Evolutionary conservation across 2,888 invertebrate genomes (phyloP), one percentile per base, ranked within the genome.

Genomic region (Achlya flavicornis): DNA sequence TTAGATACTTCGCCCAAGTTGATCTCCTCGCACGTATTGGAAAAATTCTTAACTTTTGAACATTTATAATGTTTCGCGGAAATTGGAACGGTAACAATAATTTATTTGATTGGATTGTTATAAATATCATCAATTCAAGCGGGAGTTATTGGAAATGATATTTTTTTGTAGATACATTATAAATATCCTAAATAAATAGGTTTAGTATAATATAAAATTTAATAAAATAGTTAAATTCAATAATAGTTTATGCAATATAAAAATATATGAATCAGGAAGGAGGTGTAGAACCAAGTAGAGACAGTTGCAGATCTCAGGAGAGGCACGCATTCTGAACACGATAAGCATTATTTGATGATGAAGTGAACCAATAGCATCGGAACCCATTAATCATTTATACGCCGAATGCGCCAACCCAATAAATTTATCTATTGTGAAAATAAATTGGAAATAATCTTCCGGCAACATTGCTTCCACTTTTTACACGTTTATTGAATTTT

Each of bases 401-500:
- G 19, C 53, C 53, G 53, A 53, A 53, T 53, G 53, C 16, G 53
- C 68, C 64, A 70, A 72, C 65, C 63, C 69, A 66, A 68, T 68
- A 69, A n/a, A 61, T 63, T 66, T 64, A 63, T 63, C 68, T 69
- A 68, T 76, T 59, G 58, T 59, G 35, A 59, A 79, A 75, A 80
- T 75, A 80, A 81, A 80, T 78, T 78, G 74, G 71, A 75, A 75
- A 76, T 74, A 78, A 74, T 73, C 78, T 74, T 70, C 72, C 71
- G 71, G 72, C 73, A 71, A 68, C 66, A 74, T 66, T 74, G 72
- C 76, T 77, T 78, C 81, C 78, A 81, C 78, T 83, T 81, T 77
- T 79, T 76, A 78, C 75, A 78, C 74, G 76, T 78, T 84, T 81
- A 86, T 85, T 81, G 82, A 83, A 79, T 84, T 84, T 84, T 85